Base-by-base conservation (phyloP, 2,113 vertebrate genomes). In the Siphamia tubifer region DNA sequence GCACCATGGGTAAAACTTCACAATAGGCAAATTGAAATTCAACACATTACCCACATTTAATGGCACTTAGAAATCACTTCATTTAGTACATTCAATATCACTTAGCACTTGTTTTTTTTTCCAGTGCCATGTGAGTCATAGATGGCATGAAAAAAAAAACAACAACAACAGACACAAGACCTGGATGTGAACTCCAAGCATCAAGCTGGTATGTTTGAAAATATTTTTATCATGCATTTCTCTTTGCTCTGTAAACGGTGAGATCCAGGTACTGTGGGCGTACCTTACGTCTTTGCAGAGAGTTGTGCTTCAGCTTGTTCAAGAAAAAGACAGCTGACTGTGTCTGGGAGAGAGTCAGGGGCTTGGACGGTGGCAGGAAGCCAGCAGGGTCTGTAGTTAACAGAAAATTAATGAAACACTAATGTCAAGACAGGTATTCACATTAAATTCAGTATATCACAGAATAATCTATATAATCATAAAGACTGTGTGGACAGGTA, bases 271-370 rank as follows among this genome's bases (percentile, higher is more conserved):
- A 28, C 31, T 32, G 55, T 47, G 36, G 55, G 42, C 56, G 5
- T 78, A 94, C 93, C 90, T 93, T 93, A 57, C 77, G 93, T 61
- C 92, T 94, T 57, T 92, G 93, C 28, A 93, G 89, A 5, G 93
- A 88, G 60, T 90, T 94, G 82, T 92, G 95, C 82, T 96, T 97
- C 30, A 98, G 94, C 77, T 94, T 97, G 89, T 86, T 96, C 73
- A 98, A 93, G 90, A 98, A 98, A 3, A 95, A 90, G 57, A 96
- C 82, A 6, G 94, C 95, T 0, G 92, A 92, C 70, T 93, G 85
- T 0, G 90, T 89, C 57, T 83, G 66, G 84, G 0, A 20, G 5
- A 87, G 70, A n/a, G 76, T 79, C 28, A 83, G 13, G 0, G 88
- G 34, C 68, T 89, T 94, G 53, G 43, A 47, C 2, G 40, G 55